Evolutionary conservation across 2,888 invertebrate species (phyloP), one percentile per base, ranked within the genome.

Genomic region (Notodonta ziczac): DNA sequence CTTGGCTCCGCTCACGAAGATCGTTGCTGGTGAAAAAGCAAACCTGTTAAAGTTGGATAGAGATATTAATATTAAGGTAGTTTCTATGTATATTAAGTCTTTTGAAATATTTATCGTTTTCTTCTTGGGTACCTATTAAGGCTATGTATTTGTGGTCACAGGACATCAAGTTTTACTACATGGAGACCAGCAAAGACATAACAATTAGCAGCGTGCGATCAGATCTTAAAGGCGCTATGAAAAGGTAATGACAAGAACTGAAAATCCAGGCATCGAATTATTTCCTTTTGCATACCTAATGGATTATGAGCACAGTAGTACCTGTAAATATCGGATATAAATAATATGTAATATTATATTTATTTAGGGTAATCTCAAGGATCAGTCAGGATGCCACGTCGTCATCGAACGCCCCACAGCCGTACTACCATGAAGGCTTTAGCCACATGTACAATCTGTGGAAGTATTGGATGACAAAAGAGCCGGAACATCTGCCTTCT

Each of bases 391-490:
- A 78, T 12, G 72, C 72, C 5, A 63, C 73, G 0, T 75, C 76
- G 4, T 78, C 73, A 9, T 80, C 75, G 32, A 78, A 74, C 62
- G 77, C 74, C 0, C 89, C 89, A 0, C 73, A 85, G 60, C 77
- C 79, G 0, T 92, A 92, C 72, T 75, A 82, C 66, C 91, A 92
- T 75, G 63, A 88, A 13, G 93, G 93, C 0, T 89, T 95, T 72
- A 92, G 91, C 78, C 93, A 96, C 73, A 95, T 95, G 77, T 95
- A 94, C 69, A 94, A 94, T 70, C 87, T 97, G 65, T 97, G 97
- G 97, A 93, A 95, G 60, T 96, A 96, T 81, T 96, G 97, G 96
- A 96, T 97, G 96, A 92, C 93, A 8, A 95, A 96, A 81, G 97
- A 97, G 82, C 94, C 95, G 0, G 90, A 94, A 0, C 94, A 96